Base-by-base conservation (phyloP, 1,140 invertebrate genomes). In the Drosophila rhopaloa region DNA sequence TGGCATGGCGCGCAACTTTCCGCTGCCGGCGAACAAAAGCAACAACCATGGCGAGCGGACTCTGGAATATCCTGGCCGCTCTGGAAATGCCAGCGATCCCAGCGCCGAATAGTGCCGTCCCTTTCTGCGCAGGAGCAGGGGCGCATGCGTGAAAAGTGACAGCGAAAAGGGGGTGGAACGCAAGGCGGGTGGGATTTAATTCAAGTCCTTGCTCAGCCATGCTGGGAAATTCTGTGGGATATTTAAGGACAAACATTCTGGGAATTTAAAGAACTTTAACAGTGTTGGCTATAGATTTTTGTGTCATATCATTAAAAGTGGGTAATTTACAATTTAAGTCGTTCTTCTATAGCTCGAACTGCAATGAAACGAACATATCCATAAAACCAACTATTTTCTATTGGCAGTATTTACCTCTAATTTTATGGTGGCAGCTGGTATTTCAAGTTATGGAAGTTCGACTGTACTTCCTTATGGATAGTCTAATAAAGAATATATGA, bases 21-120 rank as follows among this genome's bases (percentile, higher is more conserved):
- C 47, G 47, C 47, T 14, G 47, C n/a, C 47, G 47, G 27, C 47
- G n/a, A 51, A 51, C 48, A 51, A 32, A 32, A 51, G 29, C 48
- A 51, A 10, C 29, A 51, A 32, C 29, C 73, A 89, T 75, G 84
- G 65, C 46, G 48, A 50, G 48, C 50, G 73, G 54, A 43, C 53
- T 57, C 57, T 83, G 84, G 84, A 84, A 88, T 72, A 71, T 74
- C 76, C 80, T 66, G 38, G 38, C 50, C 72, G 46, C 51, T 66
- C 55, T 71, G 83, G 73, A 76, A 88, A 84, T 80, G 67, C 76
- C 77, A 68, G 72, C 84, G 83, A 88, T 88, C 83, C 81, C 85
- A 60, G 61, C 48, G 46, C 41, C 56, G 37, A 16, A 0, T 16
- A 6, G 9, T 19, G 56, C 68, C 29, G 38, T 88, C 79, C 59